A percentile compares a stretch with the other conserved stretches of the same genome.
Evolutionary conservation across 1,140 invertebrate species (phyloP).

Genomic region (Drosophila chauvacae): DNA sequence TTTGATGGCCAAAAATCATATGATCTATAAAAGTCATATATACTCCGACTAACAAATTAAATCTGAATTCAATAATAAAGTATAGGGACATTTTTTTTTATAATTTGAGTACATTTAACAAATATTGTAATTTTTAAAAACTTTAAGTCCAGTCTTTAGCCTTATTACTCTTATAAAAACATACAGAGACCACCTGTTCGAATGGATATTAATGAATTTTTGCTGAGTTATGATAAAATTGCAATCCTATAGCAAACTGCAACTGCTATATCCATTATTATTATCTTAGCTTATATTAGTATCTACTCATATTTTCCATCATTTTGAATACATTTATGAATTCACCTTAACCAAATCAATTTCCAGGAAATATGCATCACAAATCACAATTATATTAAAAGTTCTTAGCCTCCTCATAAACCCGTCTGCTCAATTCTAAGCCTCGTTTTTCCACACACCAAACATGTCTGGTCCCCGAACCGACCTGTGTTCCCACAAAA

Average conservation of each 20-base stretch:
- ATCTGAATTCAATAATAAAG: too few species aligned
- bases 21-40: too few species aligned
- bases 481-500: conserved; percentile 40
- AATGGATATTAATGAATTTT: too few species aligned
- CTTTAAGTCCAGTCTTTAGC: too few species aligned
- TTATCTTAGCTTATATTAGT: neutral
- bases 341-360: neutral
- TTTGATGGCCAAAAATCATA: too few species aligned
- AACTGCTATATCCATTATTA: neutral
- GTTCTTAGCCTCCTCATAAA: neutral
- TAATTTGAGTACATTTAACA: too few species aligned
- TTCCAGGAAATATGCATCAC: neutral
- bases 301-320: neutral
- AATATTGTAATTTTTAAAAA: too few species aligned
- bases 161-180: too few species aligned
- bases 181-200: too few species aligned
- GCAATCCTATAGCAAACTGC: neutral
- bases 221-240: neutral
- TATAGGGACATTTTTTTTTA: too few species aligned
- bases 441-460: conserved; percentile 1
- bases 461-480: conserved; percentile 24
- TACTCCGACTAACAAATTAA: too few species aligned
- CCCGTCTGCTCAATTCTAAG: neutral
- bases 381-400: neutral
- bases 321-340: neutral